phyloP scores from a whole-genome alignment of 2,113 vertebrate species.

The Peucedramus taeniatus region DNA sequence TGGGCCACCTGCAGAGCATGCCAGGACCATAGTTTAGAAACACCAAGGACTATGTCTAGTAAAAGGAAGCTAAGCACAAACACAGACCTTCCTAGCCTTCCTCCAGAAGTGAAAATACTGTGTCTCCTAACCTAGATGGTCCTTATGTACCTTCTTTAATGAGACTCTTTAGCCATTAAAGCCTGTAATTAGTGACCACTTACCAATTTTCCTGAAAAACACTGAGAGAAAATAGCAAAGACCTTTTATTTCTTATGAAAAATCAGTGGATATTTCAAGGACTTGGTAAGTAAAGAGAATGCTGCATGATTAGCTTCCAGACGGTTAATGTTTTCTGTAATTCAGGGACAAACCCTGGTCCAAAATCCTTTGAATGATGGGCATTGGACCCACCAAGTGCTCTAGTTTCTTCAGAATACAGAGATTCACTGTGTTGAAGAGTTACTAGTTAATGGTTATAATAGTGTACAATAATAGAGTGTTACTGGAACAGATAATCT shows the following conservation, averaged over 20 bases:
- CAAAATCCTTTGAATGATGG: neutral
- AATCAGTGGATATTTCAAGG: neutral
- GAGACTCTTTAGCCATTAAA: neutral
- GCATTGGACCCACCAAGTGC: neutral
- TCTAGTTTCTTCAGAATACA: neutral
- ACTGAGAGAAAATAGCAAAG: neutral
- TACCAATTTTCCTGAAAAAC: neutral
- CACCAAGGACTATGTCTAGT: neutral
- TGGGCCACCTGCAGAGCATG: neutral
- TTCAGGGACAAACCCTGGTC: neutral
- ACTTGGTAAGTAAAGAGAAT: neutral
- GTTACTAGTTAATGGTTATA: slow-evolving; percentile 10
- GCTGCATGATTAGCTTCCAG: neutral
- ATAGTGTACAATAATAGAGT: neutral
- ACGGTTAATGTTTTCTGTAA: neutral
- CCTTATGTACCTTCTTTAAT: neutral
- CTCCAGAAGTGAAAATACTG: neutral
- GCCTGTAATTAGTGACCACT: neutral
- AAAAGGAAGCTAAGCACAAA: neutral
- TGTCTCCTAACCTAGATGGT: neutral
- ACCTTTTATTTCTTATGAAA: neutral
- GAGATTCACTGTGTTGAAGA: neutral
- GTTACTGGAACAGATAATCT: neutral
- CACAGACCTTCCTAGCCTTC: neutral
- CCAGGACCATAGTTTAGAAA: neutral